These are phyloP conservation scores for Drosophila willistoni DNA, from an alignment of 1,140 invertebrate species.

Conservation along the genomic window DNA sequence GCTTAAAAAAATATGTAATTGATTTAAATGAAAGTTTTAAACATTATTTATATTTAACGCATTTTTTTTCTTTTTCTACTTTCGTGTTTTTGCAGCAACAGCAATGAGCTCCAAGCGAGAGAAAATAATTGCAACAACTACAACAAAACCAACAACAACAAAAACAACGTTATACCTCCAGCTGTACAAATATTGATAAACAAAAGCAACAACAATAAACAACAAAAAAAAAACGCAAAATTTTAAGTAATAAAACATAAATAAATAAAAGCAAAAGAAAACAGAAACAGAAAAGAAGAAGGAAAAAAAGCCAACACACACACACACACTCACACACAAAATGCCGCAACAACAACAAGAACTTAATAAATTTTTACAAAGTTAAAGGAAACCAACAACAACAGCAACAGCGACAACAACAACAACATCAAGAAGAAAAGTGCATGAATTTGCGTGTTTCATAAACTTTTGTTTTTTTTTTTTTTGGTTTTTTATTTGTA, in stretches of 20 bases:
- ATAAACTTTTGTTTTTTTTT: not conserved
- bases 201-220: conserved; percentile 26
- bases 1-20: too few species aligned
- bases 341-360: not conserved
- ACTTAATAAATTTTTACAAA: not conserved
- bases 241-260: conserved; percentile 31
- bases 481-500: conserved; percentile 6
- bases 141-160: conserved; percentile 15
- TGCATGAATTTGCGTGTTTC: not conserved
- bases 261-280: conserved; percentile 16
- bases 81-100: conserved; percentile 13
- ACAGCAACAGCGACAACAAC: too few species aligned
- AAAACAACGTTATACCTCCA: conserved; percentile 58
- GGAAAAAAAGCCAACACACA: not conserved
- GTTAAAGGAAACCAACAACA: not conserved
- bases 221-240: conserved; percentile 3
- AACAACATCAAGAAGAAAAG: not conserved
- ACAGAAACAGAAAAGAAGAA: not conserved
- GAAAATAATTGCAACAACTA: conserved; percentile 22
- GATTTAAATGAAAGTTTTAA: too few species aligned
- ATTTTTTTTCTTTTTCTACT: not conserved
- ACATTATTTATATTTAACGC: not conserved
- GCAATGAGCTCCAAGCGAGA: conserved; percentile 39
- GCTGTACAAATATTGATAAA: conserved; percentile 57
- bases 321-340: not conserved